Conservation (phyloP, 1,140 invertebrate genomes). For the Branchinecta lynchi region DNA sequence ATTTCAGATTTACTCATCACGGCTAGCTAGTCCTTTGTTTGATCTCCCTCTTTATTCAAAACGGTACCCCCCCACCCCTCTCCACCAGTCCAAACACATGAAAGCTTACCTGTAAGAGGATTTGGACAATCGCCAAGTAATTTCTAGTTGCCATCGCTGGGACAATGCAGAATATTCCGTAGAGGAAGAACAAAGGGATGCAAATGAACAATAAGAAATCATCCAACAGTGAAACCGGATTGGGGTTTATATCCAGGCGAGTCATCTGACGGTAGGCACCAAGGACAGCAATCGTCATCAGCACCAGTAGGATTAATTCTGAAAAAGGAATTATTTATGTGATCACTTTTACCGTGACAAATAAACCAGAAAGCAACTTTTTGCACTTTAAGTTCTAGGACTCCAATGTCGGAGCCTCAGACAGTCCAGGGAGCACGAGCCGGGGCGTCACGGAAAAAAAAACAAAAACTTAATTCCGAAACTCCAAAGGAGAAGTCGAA, state of each 20-base stretch:
- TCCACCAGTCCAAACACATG: slow-evolving; percentile 4
- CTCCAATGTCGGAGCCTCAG: too few relatives aligned
- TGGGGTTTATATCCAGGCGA: slow-evolving; percentile 45
- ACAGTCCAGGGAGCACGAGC: too few relatives aligned
- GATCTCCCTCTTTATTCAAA: too few relatives aligned
- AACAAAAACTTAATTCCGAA: too few relatives aligned
- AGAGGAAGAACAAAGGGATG: slow-evolving; percentile 52
- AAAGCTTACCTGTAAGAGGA: slow-evolving; percentile 38
- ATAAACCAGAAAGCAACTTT: slow-evolving; percentile 26
- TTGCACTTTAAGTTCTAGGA: slow-evolving; percentile 18
- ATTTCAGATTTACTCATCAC: too few relatives aligned
- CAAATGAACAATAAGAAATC: slow-evolving; percentile 52
- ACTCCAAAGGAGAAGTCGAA: too few relatives aligned
- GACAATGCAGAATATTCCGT: slow-evolving; percentile 45
- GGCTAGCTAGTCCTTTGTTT: too few relatives aligned
- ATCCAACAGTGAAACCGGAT: slow-evolving; percentile 48
- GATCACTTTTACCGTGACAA: neutral
- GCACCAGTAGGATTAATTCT: slow-evolving; percentile 29
- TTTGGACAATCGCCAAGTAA: slow-evolving; percentile 36
- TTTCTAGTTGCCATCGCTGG: slow-evolving; percentile 40
- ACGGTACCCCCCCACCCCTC: too few relatives aligned
- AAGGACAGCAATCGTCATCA: slow-evolving; percentile 39
- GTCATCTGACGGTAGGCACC: slow-evolving; percentile 41
- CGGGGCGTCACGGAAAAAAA: too few relatives aligned
- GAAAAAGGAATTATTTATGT: slow-evolving; percentile 26